phyloP scores from a whole-genome alignment of 2,113 vertebrate genomes.

The Acanthisitta chloris region DNA sequence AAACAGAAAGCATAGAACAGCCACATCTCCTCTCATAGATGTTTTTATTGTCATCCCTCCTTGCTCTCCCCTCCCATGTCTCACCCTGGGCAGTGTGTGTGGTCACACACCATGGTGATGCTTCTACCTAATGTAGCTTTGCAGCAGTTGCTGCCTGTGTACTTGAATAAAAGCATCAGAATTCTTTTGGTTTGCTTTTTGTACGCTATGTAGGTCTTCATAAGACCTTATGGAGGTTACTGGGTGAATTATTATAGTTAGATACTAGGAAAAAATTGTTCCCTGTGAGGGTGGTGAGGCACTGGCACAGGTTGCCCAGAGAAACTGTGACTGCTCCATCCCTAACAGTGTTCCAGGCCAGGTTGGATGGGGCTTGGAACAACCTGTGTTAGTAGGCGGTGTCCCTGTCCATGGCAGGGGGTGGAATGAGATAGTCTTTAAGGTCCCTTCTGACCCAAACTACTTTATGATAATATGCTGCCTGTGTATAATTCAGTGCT shows the following conservation, averaged over 20 bases:
- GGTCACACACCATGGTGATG: accelerated
- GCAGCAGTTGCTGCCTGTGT: accelerated
- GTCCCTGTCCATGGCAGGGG: neutral
- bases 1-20: neutral
- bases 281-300: accelerated
- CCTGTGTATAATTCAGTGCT: neutral
- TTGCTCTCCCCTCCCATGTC: neutral
- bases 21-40: neutral
- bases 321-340: neutral
- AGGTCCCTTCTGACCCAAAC: neutral
- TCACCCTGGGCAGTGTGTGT: neutral
- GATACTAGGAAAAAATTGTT: neutral
- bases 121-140: neutral
- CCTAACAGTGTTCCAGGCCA: accelerated
- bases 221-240: no score
- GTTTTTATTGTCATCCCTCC: neutral
- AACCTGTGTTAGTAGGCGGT: accelerated
- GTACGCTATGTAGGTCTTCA: accelerated
- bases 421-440: neutral
- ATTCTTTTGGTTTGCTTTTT: neutral
- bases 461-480: neutral
- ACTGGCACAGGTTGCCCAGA: neutral
- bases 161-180: neutral
- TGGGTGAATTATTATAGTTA: neutral
- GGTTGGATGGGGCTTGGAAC: accelerated